These are phyloP conservation scores for Crotalus horridus DNA, from an alignment of 2,113 vertebrate genomes.

Conservation along the genomic window DNA sequence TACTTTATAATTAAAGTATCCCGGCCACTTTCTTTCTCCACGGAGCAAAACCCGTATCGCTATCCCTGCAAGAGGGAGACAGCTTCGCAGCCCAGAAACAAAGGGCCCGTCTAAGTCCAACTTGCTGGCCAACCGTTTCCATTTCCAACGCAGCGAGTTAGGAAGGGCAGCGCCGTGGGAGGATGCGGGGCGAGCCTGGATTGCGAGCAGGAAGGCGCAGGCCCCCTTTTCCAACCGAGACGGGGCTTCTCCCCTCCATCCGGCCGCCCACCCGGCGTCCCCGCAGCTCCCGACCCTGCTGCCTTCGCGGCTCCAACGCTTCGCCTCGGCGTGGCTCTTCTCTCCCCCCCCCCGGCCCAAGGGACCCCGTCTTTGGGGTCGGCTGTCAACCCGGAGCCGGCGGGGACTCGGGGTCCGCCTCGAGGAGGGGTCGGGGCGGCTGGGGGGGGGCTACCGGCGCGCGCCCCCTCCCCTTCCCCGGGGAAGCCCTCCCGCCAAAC, in stretches of 20 bases:
- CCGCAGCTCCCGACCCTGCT: neutral
- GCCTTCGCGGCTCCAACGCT: neutral
- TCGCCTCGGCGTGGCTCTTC: neutral
- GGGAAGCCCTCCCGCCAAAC: neutral
- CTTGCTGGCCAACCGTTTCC: neutral
- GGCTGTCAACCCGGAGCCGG: neutral
- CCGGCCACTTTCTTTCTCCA: neutral
- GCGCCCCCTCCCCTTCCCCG: too few relatives aligned
- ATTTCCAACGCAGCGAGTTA: neutral
- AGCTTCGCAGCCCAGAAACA: neutral
- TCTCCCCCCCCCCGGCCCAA: accelerated
- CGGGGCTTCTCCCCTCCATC: neutral
- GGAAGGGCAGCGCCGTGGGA: neutral
- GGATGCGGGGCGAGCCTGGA: neutral
- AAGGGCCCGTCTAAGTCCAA: neutral
- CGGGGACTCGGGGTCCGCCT: too few relatives aligned
- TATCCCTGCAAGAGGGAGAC: neutral
- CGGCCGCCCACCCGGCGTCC: neutral
- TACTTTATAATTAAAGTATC: neutral
- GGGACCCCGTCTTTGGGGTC: neutral
- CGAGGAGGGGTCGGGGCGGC: neutral
- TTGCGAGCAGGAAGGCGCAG: neutral
- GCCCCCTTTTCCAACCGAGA: neutral
- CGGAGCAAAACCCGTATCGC: neutral
- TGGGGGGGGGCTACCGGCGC: too few relatives aligned